Conservation (phyloP, 2,113 vertebrate species). For the Pluvialis apricaria region DNA sequence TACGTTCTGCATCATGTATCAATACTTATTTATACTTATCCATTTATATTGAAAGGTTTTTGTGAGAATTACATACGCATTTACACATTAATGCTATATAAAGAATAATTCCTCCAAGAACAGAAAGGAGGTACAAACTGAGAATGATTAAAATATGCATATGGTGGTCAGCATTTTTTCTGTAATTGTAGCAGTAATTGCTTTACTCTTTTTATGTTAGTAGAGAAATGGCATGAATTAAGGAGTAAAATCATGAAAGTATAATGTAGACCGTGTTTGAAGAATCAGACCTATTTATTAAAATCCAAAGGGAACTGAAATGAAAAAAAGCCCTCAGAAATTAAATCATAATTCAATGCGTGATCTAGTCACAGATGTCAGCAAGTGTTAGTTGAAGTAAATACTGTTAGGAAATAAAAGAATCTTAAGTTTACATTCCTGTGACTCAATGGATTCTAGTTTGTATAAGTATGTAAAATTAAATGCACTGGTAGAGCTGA, state of each 20-base stretch:
- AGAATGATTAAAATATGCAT: neutral
- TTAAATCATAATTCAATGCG: neutral
- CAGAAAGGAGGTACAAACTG: neutral
- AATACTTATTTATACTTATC: neutral
- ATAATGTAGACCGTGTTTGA: neutral
- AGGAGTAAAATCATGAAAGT: neutral
- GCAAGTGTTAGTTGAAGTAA: neutral
- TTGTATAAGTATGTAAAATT: neutral
- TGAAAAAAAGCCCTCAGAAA: neutral
- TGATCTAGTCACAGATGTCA: neutral
- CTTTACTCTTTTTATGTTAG: neutral
- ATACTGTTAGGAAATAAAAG: neutral
- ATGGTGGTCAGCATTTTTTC: neutral
- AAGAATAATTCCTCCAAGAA: neutral
- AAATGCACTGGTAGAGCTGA: neutral
- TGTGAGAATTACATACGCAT: neutral
- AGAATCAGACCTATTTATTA: neutral
- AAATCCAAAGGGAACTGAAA: neutral
- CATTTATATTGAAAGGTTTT: neutral
- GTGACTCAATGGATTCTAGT: neutral
- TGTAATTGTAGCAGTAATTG: neutral
- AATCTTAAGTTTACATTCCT: neutral
- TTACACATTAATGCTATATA: neutral
- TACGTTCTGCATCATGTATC: neutral
- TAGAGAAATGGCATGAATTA: neutral